Evolutionary conservation across 2,888 invertebrate genomes (phyloP).

Genomic region (Epicampocera succincta): DNA sequence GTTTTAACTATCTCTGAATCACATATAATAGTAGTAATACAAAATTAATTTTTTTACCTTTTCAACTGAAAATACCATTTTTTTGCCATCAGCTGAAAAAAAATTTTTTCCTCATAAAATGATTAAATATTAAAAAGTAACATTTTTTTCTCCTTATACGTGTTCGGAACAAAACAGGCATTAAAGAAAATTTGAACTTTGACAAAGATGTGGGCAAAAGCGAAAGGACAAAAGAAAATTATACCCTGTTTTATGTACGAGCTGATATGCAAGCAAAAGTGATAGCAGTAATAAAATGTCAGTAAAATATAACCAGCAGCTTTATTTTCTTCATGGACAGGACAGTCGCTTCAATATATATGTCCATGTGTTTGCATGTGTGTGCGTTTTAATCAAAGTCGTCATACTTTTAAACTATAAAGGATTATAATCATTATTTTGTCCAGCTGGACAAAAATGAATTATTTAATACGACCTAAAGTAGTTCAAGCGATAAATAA

Average conservation of each 20-base stretch:
- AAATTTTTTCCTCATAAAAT: too few relatives aligned
- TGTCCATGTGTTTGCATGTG: too few relatives aligned
- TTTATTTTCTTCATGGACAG: constrained; percentile 36
- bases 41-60: too few relatives aligned
- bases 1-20: too few relatives aligned
- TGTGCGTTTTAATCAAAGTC: too few relatives aligned
- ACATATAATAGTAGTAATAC: too few relatives aligned
- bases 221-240: too few relatives aligned
- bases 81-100: too few relatives aligned
- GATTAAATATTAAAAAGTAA: neutral
- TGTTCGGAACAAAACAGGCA: neutral
- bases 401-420: neutral
- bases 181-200: constrained; percentile 11
- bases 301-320: constrained; percentile 5
- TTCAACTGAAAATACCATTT: too few relatives aligned
- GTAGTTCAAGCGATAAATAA: constrained; percentile 41
- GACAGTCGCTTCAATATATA: constrained; percentile 9
- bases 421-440: constrained; percentile 24
- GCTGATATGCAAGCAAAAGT: neutral
- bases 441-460: neutral
- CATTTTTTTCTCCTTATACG: neutral
- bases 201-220: neutral
- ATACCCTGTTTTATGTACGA: too few relatives aligned
- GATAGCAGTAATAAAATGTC: neutral
- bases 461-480: constrained; percentile 35